A percentile compares a stretch with the other conserved stretches of the same genome.
Conservation (phyloP, 2,113 vertebrate genomes). For the Cynocephalus volans region DNA sequence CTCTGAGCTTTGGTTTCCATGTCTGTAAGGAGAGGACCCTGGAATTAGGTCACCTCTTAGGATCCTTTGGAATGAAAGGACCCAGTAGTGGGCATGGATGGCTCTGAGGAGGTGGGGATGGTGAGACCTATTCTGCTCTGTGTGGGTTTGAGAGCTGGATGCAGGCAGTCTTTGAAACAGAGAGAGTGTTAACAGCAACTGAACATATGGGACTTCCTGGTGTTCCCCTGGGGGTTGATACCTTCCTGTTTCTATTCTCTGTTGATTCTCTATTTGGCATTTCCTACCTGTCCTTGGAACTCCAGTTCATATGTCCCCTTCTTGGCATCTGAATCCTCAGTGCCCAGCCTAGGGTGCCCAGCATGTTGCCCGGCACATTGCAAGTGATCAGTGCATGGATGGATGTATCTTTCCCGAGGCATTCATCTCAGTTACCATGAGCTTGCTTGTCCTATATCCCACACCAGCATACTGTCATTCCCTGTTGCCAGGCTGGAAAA, state of each 20-base stretch:
- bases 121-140: background rate
- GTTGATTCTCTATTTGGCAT: background rate
- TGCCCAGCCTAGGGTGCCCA: too few relatives aligned
- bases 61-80: background rate
- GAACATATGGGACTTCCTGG: accelerated
- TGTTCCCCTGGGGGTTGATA: background rate
- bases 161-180: background rate
- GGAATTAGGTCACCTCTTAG: background rate
- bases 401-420: background rate
- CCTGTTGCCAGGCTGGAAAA: background rate
- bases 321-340: accelerated
- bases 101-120: background rate
- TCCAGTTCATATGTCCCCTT: background rate
- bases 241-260: background rate
- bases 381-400: accelerated
- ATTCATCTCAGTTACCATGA: background rate
- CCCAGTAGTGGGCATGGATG: too few relatives aligned
- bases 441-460: accelerated
- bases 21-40: background rate
- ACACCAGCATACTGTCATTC: accelerated
- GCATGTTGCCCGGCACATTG: accelerated
- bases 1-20: background rate
- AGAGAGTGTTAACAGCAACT: accelerated
- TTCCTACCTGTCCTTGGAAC: background rate
- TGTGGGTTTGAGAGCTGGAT: background rate